These are phyloP conservation scores for Luperina testacea DNA, from an alignment of 2,888 invertebrate genomes.

Conservation along the genomic window DNA sequence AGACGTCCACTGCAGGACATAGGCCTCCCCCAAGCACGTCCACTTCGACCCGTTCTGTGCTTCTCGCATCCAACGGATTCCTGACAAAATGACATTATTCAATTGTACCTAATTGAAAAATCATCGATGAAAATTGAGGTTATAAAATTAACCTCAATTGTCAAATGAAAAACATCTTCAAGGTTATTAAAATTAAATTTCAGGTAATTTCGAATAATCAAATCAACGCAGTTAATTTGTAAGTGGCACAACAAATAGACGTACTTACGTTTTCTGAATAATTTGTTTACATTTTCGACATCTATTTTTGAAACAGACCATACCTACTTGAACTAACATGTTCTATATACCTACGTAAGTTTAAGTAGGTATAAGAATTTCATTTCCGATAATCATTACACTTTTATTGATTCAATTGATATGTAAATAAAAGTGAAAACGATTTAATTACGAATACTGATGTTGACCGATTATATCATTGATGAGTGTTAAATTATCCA, in stretches of 20 bases:
- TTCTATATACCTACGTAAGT: neutral
- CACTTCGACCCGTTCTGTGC: too few species aligned
- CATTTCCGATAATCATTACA: conserved; percentile 54
- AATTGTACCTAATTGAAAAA: neutral
- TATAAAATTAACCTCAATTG: neutral
- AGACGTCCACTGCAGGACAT: too few species aligned
- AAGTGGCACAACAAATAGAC: neutral
- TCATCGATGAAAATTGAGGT: neutral
- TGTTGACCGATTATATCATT: conserved; percentile 43
- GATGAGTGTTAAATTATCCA: conserved; percentile 47
- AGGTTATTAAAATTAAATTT: neutral
- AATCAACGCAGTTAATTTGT: neutral
- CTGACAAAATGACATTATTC: neutral
- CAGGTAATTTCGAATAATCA: neutral
- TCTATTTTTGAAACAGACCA: neutral
- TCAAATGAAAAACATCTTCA: neutral
- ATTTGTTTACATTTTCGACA: neutral
- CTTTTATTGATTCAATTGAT: conserved; percentile 51
- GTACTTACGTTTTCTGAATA: neutral
- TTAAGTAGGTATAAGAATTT: neutral
- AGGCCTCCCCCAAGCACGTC: too few species aligned
- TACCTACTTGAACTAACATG: neutral
- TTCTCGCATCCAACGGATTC: too few species aligned
- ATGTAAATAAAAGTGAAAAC: conserved; percentile 62
- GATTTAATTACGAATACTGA: conserved; percentile 47